phyloP scores from a whole-genome alignment of 2,888 invertebrate genomes.

The Apantesis nais region DNA sequence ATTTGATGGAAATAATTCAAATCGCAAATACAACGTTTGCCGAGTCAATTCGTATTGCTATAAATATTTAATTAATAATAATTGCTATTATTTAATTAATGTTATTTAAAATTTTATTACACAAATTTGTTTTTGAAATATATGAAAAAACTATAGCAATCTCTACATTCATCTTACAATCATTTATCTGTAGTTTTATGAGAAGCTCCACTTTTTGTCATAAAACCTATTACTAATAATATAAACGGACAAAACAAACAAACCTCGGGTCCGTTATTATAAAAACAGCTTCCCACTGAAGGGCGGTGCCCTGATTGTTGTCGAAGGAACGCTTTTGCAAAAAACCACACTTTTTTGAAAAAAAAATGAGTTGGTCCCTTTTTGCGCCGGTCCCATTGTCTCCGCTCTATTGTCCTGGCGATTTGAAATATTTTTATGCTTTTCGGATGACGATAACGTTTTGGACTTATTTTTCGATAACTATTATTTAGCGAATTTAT shows the following conservation, averaged over 20 bases:
- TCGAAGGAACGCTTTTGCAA: conserved; percentile 73
- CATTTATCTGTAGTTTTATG: conserved; percentile 36
- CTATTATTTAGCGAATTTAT: conserved; percentile 85
- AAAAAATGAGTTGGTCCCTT: conserved; percentile 72
- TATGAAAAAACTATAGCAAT: conserved; percentile 5
- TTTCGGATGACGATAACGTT: conserved; percentile 82
- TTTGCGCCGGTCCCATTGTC: conserved; percentile 81
- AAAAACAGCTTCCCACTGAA: conserved; percentile 63
- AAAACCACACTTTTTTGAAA: conserved; percentile 67
- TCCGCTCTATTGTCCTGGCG: conserved; percentile 80
- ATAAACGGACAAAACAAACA: conserved; percentile 77
- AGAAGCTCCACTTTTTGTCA: conserved; percentile 48
- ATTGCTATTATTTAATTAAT: too few relatives aligned
- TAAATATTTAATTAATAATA: too few relatives aligned
- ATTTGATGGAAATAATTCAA: too few relatives aligned
- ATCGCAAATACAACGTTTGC: too few relatives aligned
- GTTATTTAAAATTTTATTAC: too few relatives aligned
- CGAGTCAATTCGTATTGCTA: too few relatives aligned
- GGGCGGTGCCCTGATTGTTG: conserved; percentile 79
- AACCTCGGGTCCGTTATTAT: conserved; percentile 76
- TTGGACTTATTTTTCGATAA: conserved; percentile 81
- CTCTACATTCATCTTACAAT: conserved; percentile 9
- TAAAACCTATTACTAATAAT: conserved; percentile 71
- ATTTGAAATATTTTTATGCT: conserved; percentile 84
- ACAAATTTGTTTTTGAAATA: neutral